These are phyloP conservation scores for Cisticola juncidis DNA, from an alignment of 2,113 vertebrate species.

Conservation along the genomic window DNA sequence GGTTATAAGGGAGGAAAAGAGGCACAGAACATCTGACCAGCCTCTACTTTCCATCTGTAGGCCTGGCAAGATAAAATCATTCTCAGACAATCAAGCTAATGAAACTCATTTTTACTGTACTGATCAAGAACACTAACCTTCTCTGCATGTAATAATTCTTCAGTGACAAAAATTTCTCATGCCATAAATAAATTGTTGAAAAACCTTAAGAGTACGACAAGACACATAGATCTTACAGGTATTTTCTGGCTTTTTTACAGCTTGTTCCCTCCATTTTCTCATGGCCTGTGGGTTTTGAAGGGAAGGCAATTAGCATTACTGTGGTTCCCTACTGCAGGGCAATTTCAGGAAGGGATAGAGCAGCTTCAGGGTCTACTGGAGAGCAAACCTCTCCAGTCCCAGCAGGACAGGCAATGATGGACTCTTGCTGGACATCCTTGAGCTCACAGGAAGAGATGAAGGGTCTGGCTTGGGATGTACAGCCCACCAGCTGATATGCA, in stretches of 20 bases:
- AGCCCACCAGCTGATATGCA: fast-evolving
- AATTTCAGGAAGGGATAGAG: background rate
- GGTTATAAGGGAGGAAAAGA: background rate
- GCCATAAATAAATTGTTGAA: background rate
- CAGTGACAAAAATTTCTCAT: background rate
- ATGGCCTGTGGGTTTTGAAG: background rate
- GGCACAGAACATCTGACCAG: background rate
- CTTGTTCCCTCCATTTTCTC: background rate
- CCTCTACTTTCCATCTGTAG: background rate
- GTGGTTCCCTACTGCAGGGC: background rate
- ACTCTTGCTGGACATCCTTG: fast-evolving
- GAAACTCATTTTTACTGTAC: background rate
- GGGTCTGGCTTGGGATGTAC: background rate
- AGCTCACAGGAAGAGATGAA: background rate
- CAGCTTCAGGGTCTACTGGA: background rate
- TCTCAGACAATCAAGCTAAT: background rate
- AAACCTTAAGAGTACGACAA: background rate
- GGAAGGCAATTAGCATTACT: background rate
- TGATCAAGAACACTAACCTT: background rate
- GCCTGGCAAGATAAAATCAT: background rate
- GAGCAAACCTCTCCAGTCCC: background rate
- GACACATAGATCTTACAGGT: background rate
- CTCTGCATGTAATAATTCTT: background rate
- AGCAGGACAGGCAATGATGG: background rate
- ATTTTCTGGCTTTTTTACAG: background rate